Evolutionary conservation across 2,888 invertebrate genomes (phyloP), one percentile per base, ranked within the genome.

Genomic region (Cenopis cana): DNA sequence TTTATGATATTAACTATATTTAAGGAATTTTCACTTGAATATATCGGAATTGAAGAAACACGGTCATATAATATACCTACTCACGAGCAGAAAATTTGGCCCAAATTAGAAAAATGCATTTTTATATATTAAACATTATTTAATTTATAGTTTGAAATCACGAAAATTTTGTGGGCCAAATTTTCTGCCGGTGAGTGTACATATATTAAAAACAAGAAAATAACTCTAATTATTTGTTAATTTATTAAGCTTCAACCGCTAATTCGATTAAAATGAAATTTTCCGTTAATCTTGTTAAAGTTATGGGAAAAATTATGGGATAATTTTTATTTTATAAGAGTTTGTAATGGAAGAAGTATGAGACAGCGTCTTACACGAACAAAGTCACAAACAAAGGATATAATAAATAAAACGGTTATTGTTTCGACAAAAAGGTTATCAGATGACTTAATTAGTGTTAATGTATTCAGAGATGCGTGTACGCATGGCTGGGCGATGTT

Each of bases 371-470:
- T 46, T 6, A 46, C 41, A 41, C 8, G 6, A 46, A 46, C n/a
- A 46, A 46, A 46, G 8, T 46, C 4, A 14, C 14, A 5, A 41
- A 14, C 12, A 41, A 14, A 41, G 41, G 41, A 12, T 41, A 41
- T 41, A 41, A 57, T 57, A 61, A 61, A 61, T 49, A 10, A 46
- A 29, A 61, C 49, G n/a, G 61, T 61, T 61, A 61, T 33, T 29
- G 38, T 18, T 60, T 50, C 29, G 9, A 52, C 36, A 64, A 64
- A 64, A 52, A 52, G 52, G 52, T 52, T 64, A 64, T 64, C 62
- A 38, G 29, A 61, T 52, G 61, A 18, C 62, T 52, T 64, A 36
- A 64, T 64, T 64, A 64, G 36, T 36, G 62, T 64, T 64, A 64
- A 64, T 52, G 18, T 64, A 64, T 62, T 17, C 61, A 41, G 20